phyloP scores from a whole-genome alignment of 1,140 invertebrate genomes.

The Sminthurinus signatus region DNA sequence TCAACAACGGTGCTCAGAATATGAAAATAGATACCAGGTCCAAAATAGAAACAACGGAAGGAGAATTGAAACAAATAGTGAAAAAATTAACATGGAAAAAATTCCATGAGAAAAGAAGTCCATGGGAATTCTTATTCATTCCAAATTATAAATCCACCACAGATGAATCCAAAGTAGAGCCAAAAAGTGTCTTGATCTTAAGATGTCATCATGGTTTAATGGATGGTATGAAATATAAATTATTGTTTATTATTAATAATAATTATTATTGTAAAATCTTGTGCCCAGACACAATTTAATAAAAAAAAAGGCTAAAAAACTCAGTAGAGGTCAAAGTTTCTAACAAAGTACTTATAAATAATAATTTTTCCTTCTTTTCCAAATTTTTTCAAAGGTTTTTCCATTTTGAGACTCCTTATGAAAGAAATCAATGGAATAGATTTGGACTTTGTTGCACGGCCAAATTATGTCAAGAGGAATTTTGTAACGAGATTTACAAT shows the following conservation, averaged over 20 bases:
- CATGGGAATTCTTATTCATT: constrained; percentile 29
- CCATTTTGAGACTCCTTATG: constrained; percentile 23
- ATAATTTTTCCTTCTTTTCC: no score
- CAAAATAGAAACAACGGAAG: neutral
- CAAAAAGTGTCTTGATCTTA: constrained; percentile 16
- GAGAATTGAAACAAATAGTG: constrained; percentile 14
- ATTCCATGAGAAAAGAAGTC: constrained; percentile 11
- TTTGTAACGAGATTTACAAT: neutral
- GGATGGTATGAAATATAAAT: no score
- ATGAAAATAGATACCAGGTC: neutral
- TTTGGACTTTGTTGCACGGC: constrained; percentile 18
- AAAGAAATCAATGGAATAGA: constrained; percentile 19
- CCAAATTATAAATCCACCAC: constrained; percentile 11
- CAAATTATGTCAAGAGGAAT: neutral
- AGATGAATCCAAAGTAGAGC: neutral
- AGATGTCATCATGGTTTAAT: constrained; percentile 27
- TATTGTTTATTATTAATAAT: no score
- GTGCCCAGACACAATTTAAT: no score
- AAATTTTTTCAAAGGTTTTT: no score
- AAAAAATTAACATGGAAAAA: constrained; percentile 17
- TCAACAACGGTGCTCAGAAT: neutral
- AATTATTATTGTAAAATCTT: no score
- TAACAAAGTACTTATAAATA: no score
- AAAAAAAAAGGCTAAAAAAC: no score
- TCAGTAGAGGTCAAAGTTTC: no score